Base-by-base conservation (phyloP, 1,140 invertebrate species). In the Drosophila arawakana region DNA sequence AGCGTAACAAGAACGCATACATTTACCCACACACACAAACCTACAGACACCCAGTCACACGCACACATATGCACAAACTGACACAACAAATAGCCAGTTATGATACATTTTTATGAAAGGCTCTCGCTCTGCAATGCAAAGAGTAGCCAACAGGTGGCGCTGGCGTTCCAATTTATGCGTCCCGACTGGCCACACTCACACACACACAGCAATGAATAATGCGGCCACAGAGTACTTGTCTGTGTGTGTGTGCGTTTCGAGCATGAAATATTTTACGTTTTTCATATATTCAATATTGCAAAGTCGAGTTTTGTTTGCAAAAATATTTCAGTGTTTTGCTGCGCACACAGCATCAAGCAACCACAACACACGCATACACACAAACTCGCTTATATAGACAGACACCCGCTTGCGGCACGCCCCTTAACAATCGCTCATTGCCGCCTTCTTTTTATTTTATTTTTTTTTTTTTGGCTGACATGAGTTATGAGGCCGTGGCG, bases 271-370 rank as follows among this genome's bases (percentile, higher is more conserved):
- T 88, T 80, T 60, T 67, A 70, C 71, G 71, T 78, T 78, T 78
- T 83, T 89, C 82, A 88, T 88, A 80, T 83, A 89, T 89, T 89
- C 84, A 89, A 89, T 89, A 88, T 80, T 89, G 80, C 78, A 57
- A 65, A 62, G 73, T 62, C 68, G 68, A 39, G 55, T 65, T 59
- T 75, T 66, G 59, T 65, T 65, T 65, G 50, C 25, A 47, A 66
- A 63, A 65, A 68, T 73, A 72, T 76, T 72, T 71, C 61, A 71
- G n/a, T 71, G 49, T 63, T 75, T 70, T 61, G 49, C 54, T 34
- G 15, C 47, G 15, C 57, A 62, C 59, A 47, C 55, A 71, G 18
- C 58, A 59, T 50, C 60, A 67, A 44, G 30, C 57, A 54, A 37
- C 44, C 39, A 47, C 43, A 30, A 55, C 15, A 6, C 63, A 3